A percentile compares a stretch with the other conserved stretches of the same genome.
Evolutionary conservation across 2,888 invertebrate genomes (phyloP).

Genomic region (Drosophila hawaiiensis): DNA sequence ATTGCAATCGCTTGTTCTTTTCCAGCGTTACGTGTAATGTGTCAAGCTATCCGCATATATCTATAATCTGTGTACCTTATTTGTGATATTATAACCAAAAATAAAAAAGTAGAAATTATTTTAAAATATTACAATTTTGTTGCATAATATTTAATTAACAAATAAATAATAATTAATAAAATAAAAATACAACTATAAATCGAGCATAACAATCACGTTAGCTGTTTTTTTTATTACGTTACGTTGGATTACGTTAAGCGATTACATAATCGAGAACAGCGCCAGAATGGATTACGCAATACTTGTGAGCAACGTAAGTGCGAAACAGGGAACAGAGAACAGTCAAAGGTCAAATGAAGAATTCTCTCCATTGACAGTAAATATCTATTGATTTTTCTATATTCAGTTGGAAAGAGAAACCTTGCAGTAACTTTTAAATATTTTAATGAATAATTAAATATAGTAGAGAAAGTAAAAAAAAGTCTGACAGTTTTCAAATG

Average conservation of each 20-base stretch:
- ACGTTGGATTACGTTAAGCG: slow-evolving; percentile 29
- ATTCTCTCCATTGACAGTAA: neutral
- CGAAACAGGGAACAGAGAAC: neutral
- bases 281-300: slow-evolving; percentile 72
- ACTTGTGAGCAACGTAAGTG: slow-evolving; percentile 59
- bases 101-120: slow-evolving; percentile 24
- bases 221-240: slow-evolving; percentile 29
- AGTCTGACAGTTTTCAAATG: neutral
- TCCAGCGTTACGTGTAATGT: slow-evolving; percentile 65
- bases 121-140: slow-evolving; percentile 52
- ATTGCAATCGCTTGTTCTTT: slow-evolving; percentile 12
- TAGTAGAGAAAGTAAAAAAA: neutral
- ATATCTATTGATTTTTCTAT: slow-evolving; percentile 23
- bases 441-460: neutral
- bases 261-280: slow-evolving; percentile 60
- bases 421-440: neutral
- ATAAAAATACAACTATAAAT: slow-evolving; percentile 5
- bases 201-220: slow-evolving; percentile 19
- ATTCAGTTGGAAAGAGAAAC: neutral
- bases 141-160: slow-evolving; percentile 44
- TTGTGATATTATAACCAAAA: slow-evolving; percentile 79
- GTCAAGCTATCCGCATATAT: slow-evolving; percentile 52
- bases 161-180: slow-evolving; percentile 14
- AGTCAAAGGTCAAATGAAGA: slow-evolving; percentile 50
- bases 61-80: slow-evolving; percentile 78